These are phyloP conservation scores for Pteria penguin DNA, from an alignment of 2,888 invertebrate species.

Conservation along the genomic window DNA sequence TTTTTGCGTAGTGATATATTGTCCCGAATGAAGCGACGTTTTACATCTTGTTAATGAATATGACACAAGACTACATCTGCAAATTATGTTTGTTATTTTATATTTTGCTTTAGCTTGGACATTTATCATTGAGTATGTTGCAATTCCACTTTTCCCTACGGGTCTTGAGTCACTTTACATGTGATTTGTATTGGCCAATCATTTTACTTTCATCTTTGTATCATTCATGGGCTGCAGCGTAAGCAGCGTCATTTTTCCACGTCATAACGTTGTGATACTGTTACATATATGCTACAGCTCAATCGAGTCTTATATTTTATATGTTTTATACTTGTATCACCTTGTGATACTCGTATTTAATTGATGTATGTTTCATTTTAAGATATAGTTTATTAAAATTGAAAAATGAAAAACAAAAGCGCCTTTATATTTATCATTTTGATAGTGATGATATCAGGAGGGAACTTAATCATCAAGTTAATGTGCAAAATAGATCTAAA, in stretches of 20 bases:
- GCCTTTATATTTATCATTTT: too few relatives aligned
- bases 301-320: neutral
- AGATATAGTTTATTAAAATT: conserved; percentile 26
- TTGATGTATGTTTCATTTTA: conserved; percentile 24
- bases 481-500: too few relatives aligned
- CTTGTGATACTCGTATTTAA: conserved; percentile 13
- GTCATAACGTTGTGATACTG: neutral
- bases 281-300: neutral
- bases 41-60: too few relatives aligned
- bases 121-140: neutral
- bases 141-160: neutral
- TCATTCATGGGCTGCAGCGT: neutral
- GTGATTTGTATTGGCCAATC: neutral
- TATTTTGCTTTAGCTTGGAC: neutral
- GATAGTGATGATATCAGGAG: too few relatives aligned
- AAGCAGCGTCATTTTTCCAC: neutral
- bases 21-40: too few relatives aligned
- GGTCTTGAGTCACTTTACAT: neutral
- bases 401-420: neutral
- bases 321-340: neutral
- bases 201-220: neutral
- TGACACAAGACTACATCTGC: too few relatives aligned
- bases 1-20: too few relatives aligned
- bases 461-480: too few relatives aligned
- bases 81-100: neutral